Evolutionary conservation across 2,797 vertebrate species (phyloP).

Genomic region (Sternarchorhynchus goeldii): DNA sequence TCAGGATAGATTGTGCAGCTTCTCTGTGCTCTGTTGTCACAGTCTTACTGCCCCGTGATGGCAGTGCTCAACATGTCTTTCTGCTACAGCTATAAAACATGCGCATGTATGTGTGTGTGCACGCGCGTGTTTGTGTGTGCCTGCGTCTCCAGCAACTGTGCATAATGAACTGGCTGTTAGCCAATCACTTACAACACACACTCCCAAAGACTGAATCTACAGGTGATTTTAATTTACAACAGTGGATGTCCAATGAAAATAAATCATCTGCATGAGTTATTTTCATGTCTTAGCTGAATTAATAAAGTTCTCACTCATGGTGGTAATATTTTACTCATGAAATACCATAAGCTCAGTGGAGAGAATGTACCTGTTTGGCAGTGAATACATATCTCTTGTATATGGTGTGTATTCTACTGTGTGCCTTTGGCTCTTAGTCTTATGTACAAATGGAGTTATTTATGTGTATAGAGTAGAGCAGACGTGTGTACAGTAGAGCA

Average conservation of each 20-base stretch:
- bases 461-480: background rate
- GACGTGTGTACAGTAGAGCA: too few species aligned
- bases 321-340: background rate
- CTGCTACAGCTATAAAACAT: conserved; percentile 6
- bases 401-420: too few species aligned
- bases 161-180: conserved; percentile 50
- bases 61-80: conserved; percentile 36
- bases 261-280: background rate
- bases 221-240: background rate
- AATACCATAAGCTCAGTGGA: too few species aligned
- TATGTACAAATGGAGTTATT: too few species aligned
- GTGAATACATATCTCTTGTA: too few species aligned
- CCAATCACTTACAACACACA: conserved; percentile 35
- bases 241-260: background rate
- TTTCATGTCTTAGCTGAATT: background rate
- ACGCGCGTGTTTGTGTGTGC: background rate
- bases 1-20: background rate
- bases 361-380: too few species aligned
- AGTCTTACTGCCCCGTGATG: conserved; percentile 29
- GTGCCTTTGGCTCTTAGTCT: too few species aligned
- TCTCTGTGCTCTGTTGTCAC: conserved; percentile 17
- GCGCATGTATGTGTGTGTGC: background rate
- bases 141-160: conserved; percentile 31
- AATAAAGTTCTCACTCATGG: too few species aligned
- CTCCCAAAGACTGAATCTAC: background rate